Conservation (phyloP, 2,113 vertebrate species). For the Uria aalge region DNA sequence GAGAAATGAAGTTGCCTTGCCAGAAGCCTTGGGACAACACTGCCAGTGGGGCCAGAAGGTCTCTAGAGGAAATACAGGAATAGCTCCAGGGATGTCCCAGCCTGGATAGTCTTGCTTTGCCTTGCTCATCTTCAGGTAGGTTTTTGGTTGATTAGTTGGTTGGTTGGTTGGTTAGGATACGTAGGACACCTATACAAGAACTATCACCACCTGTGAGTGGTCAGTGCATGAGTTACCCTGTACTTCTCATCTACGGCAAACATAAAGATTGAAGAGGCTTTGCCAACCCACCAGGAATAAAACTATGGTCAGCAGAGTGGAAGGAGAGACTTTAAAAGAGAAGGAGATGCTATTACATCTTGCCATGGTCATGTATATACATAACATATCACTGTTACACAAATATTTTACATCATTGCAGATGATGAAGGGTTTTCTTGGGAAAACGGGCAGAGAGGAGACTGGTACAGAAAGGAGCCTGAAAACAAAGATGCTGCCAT, state of each 20-base stretch:
- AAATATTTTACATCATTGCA: background rate
- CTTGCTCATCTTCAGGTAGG: background rate
- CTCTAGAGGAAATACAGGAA: background rate
- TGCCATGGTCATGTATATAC: fast-evolving
- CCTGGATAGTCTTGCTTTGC: background rate
- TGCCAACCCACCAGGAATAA: background rate
- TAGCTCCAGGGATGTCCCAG: background rate
- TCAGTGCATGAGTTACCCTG: background rate
- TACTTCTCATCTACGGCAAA: background rate
- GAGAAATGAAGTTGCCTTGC: background rate
- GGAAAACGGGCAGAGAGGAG: background rate
- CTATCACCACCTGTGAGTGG: background rate
- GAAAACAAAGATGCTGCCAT: background rate
- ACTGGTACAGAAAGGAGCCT: background rate
- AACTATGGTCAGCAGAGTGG: background rate
- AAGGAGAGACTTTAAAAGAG: background rate
- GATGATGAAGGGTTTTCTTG: background rate
- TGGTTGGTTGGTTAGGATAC: background rate
- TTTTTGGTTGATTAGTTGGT: background rate
- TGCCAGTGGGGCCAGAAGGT: background rate
- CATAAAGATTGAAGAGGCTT: background rate
- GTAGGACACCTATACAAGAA: background rate
- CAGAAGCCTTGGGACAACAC: background rate
- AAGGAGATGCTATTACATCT: background rate
- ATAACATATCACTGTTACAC: background rate